Percentiles rank a stretch among this genome's conserved stretches.
phyloP scores from a whole-genome alignment of 1,140 invertebrate genomes.

The Campodea augens region DNA sequence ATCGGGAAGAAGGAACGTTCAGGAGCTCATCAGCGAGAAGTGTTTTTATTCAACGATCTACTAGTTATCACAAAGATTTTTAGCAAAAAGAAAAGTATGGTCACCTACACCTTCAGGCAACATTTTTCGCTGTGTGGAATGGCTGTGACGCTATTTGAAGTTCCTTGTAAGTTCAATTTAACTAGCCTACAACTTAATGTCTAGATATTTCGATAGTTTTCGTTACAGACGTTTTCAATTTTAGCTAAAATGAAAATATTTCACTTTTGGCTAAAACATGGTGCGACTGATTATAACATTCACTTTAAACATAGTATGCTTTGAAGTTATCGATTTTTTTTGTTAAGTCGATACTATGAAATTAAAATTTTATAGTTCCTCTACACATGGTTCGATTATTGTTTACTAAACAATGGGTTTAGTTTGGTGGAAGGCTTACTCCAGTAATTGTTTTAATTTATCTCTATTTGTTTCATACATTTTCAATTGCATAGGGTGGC shows the following conservation, averaged over 20 bases:
- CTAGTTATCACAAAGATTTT: constrained; percentile 93
- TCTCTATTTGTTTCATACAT: no score
- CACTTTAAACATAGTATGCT: no score
- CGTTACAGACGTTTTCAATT: background rate
- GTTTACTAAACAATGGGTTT: no score
- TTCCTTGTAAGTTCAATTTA: constrained; percentile 63
- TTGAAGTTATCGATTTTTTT: no score
- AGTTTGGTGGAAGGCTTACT: no score
- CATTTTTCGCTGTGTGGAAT: constrained; percentile 82
- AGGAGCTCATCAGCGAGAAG: constrained; percentile 91
- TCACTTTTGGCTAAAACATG: no score
- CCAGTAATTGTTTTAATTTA: no score
- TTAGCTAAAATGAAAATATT: background rate
- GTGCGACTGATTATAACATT: no score
- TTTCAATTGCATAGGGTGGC: no score
- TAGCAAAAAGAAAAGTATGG: constrained; percentile 90
- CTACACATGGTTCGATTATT: no score
- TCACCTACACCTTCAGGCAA: constrained; percentile 88
- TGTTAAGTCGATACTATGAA: no score
- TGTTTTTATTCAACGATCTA: constrained; percentile 97
- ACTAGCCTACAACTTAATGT: background rate
- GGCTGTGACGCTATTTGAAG: constrained; percentile 76
- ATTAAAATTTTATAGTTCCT: no score
- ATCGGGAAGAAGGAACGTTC: constrained; percentile 88
- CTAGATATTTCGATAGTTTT: background rate